Evolutionary conservation across 2,797 vertebrate species (phyloP).

Genomic region (Chelon labrosus): DNA sequence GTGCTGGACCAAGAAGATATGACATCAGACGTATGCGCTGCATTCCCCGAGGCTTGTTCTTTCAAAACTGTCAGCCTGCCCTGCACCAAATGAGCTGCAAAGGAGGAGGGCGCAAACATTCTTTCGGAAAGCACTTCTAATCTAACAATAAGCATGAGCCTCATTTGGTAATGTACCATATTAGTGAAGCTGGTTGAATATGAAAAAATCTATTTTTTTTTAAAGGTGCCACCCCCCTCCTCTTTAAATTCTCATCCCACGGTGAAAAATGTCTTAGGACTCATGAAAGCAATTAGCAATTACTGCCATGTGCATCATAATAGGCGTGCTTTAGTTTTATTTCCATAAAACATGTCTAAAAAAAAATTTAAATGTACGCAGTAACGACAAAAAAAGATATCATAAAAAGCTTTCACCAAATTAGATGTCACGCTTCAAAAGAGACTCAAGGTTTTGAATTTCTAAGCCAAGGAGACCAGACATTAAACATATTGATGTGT

Average conservation of each 20-base stretch:
- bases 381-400: background rate
- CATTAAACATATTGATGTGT: conserved; percentile 61
- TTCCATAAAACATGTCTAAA: conserved; percentile 15
- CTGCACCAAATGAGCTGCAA: conserved; percentile 65
- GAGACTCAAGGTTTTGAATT: conserved; percentile 42
- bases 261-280: conserved; percentile 33
- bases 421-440: conserved; percentile 39
- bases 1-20: conserved; percentile 81
- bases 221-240: conserved; percentile 24
- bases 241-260: conserved; percentile 32
- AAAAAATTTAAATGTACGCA: conserved; percentile 8
- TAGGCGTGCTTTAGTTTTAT: conserved; percentile 32
- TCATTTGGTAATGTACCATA: conserved; percentile 67
- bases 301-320: conserved; percentile 24
- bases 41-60: conserved; percentile 78
- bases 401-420: conserved; percentile 29
- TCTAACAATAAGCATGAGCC: conserved; percentile 68
- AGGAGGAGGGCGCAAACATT: conserved; percentile 61
- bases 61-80: conserved; percentile 74
- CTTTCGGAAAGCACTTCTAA: conserved; percentile 64
- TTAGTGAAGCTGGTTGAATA: conserved; percentile 41
- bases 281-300: conserved; percentile 33
- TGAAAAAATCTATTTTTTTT: conserved; percentile 41
- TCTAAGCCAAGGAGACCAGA: conserved; percentile 45
- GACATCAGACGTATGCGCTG: conserved; percentile 79